Base-by-base conservation (phyloP, 2,797 vertebrate genomes). In the Phoebastria nigripes region DNA sequence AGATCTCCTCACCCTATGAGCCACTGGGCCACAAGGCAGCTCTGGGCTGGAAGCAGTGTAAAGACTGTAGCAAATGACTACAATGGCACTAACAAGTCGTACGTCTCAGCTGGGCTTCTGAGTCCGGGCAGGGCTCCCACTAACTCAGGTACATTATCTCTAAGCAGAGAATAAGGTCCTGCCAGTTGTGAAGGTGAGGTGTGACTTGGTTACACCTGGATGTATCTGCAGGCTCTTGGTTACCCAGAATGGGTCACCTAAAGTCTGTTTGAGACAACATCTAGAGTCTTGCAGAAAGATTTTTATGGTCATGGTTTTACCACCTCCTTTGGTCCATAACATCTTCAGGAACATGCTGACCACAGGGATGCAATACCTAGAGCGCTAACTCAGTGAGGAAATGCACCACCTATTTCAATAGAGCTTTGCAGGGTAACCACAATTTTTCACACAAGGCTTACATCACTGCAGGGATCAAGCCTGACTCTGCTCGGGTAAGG, bases 321-420 rank as follows among this genome's bases (percentile, higher is more conserved):
- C 24, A 49, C 6, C 25, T 78, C 28, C 54, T 82, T 65, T 44
- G 17, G 14, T 66, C 58, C 17, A 4, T 5, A n/a, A 18, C 19
- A 24, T 31, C 70, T 67, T 70, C 5, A 17, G 61, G 41, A 80
- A 21, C 2, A 0, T 7, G n/a, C 8, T 82, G 70, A 46, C 39
- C 20, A 14, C 1, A 26, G 42, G 8, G 11, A 18, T 59, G 7
- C 9, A 70, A 15, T 37, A 37, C 8, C 28, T 12, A 66, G 19
- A 80, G 1, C 0, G 0, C 35, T 8, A 24, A 3, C 2, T 62
- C 24, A 22, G 44, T 10, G 8, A 66, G 61, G 33, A 74, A 22
- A 33, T 33, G 44, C 20, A 8, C 12, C 29, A 46, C 14, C 42
- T 39, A 6, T 62, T 82, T 24, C 35, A 39, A 55, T 0, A 29